Conservation (phyloP, 2,797 vertebrate species). For the Gorsachius magnificus region DNA sequence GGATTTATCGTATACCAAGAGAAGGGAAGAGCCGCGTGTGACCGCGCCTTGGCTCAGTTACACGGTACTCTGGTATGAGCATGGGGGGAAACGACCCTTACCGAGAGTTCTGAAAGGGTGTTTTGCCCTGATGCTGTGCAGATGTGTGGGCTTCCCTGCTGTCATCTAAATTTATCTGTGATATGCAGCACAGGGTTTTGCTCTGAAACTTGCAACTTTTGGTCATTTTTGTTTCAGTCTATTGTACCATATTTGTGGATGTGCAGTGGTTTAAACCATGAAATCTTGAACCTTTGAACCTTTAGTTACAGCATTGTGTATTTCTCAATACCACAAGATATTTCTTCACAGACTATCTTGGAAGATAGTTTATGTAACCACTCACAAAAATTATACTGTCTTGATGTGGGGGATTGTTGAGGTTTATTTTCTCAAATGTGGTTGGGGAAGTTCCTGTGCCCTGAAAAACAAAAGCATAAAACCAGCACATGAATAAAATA, state of each 20-base stretch:
- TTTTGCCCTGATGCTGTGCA: neutral
- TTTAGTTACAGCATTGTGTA: neutral
- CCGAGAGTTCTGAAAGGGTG: neutral
- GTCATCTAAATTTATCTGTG: neutral
- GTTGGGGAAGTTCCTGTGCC: neutral
- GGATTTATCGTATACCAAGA: accelerated
- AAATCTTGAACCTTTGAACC: neutral
- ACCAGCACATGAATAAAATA: neutral
- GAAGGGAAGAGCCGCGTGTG: accelerated
- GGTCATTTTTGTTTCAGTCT: neutral
- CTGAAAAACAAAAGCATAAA: neutral
- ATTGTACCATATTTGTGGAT: neutral
- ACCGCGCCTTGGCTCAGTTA: neutral
- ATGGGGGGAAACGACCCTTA: too few relatives aligned
- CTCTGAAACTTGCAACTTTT: neutral
- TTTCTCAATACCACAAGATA: neutral
- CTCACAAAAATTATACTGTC: neutral
- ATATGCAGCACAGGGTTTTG: neutral
- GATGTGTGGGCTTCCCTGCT: neutral
- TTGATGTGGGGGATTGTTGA: neutral
- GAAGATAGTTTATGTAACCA: neutral
- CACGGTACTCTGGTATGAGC: neutral
- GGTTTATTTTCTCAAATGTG: neutral
- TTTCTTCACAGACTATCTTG: constrained; percentile 1
- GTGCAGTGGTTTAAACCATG: neutral